Base-by-base conservation (phyloP, 2,797 vertebrate species). In the Antennarius maculatus region DNA sequence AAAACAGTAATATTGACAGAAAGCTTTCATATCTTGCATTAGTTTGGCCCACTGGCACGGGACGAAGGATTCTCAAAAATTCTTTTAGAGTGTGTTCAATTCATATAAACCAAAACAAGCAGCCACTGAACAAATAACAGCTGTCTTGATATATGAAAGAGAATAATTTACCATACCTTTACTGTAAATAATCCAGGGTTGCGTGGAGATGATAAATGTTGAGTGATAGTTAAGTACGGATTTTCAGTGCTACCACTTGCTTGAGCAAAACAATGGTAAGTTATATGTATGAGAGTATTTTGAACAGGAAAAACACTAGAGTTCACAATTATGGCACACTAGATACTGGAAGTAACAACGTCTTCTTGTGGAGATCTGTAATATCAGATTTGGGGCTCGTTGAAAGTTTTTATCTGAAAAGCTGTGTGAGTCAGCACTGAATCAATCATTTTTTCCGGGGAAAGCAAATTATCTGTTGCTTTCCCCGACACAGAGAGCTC, bases 61-160 rank as follows among this genome's bases (percentile, higher is more conserved):
- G 85, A 90, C 93, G 74, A 93, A 92, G 91, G 83, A 69, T 82
- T 54, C 64, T 54, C 37, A 34, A 67, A 80, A 69, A 80, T 86
- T 89, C 70, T 83, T 82, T 86, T 82, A 78, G 58, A 65, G 74
- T 54, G 67, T 83, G 80, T 87, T 90, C 65, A 78, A 89, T 87
- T 87, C 86, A 90, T 76, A 82, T 81, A 89, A 91, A 88, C 88
- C 86, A 86, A 89, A 90, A 87, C 79, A 86, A 90, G 79, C 73
- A 71, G 75, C 65, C 66, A 66, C 66, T 27, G 71, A 88, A 92
- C 90, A 80, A 85, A 70, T 59, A 89, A 80, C 93, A 94, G 89
- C 91, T 91, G 92, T 71, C 61, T 76, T 78, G 71, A 73, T 86
- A 73, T 70, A 74, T 74, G 79, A 77, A 72, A 70, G 76, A 80